Conservation (phyloP, 2,888 invertebrate species). For the Drosophila anomelani region DNA sequence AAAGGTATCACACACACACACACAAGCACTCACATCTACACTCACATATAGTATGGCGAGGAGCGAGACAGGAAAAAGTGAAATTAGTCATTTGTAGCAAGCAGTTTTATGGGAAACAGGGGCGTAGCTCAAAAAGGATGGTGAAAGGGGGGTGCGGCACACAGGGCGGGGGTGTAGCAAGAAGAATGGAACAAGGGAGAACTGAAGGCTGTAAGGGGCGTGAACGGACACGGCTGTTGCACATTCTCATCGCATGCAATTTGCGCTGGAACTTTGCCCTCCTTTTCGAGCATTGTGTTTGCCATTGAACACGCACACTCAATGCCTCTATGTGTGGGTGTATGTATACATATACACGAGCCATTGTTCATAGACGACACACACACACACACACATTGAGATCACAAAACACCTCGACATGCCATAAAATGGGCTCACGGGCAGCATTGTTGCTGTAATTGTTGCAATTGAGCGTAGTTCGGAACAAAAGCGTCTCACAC, state of each 20-base stretch:
- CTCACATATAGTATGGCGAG: too few species aligned
- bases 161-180: neutral
- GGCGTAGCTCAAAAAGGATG: constrained; percentile 6
- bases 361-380: constrained; percentile 47
- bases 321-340: constrained; percentile 36
- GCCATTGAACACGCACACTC: constrained; percentile 71
- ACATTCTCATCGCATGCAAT: constrained; percentile 68
- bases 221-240: constrained; percentile 64
- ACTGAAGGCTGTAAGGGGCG: constrained; percentile 13
- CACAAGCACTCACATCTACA: neutral
- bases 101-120: constrained; percentile 30
- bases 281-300: constrained; percentile 54
- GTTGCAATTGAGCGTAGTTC: constrained; percentile 69
- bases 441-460: constrained; percentile 68
- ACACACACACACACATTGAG: constrained; percentile 8
- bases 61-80: constrained; percentile 35
- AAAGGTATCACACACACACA: constrained; percentile 30
- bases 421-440: constrained; percentile 59
- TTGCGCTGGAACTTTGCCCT: constrained; percentile 46
- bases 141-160: neutral
- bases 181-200: constrained; percentile 5
- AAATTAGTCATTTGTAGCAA: constrained; percentile 62
- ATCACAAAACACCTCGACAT: constrained; percentile 44
- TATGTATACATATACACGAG: constrained; percentile 5
- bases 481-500: constrained; percentile 49